Evolutionary conservation across 37 sponge, comb jelly and placozoan genomes (phyloP).

Genomic region (Corticium candelabrum): DNA sequence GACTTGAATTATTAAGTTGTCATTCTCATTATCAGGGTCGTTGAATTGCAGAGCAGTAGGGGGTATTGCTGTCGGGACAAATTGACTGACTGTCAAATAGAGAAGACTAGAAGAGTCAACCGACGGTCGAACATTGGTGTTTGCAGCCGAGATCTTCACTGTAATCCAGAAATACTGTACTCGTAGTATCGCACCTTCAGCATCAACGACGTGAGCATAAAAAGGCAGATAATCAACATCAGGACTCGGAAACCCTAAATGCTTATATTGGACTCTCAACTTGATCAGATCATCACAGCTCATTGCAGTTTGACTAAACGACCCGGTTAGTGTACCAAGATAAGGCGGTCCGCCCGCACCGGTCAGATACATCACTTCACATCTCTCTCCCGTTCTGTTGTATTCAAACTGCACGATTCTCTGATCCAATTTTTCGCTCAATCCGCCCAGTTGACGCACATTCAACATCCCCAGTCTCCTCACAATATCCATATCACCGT

Average conservation of each 20-base stretch:
- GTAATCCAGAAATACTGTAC: not conserved
- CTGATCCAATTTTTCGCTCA: not conserved
- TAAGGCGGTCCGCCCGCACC: not conserved
- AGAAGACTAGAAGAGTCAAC: not conserved
- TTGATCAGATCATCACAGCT: not conserved
- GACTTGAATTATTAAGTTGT: not conserved
- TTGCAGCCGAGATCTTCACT: not conserved
- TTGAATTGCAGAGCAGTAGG: not conserved
- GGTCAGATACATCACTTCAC: not conserved
- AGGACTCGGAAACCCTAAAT: not conserved
- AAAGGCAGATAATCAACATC: not conserved
- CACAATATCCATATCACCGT: not conserved
- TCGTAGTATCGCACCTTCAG: not conserved
- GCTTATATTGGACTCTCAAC: not conserved
- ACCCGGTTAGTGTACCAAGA: not conserved
- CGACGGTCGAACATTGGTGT: not conserved
- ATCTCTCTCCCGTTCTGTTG: not conserved
- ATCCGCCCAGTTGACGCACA: not conserved
- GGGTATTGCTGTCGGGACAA: not conserved
- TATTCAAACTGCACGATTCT: not conserved
- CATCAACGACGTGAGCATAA: not conserved
- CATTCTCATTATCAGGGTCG: not conserved
- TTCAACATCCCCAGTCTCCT: not conserved
- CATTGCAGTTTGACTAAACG: not conserved
- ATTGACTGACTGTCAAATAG: not conserved